Evolutionary conservation across 2,797 vertebrate genomes (phyloP), one percentile per base, ranked within the genome.

Genomic region (Taenioides sp.): DNA sequence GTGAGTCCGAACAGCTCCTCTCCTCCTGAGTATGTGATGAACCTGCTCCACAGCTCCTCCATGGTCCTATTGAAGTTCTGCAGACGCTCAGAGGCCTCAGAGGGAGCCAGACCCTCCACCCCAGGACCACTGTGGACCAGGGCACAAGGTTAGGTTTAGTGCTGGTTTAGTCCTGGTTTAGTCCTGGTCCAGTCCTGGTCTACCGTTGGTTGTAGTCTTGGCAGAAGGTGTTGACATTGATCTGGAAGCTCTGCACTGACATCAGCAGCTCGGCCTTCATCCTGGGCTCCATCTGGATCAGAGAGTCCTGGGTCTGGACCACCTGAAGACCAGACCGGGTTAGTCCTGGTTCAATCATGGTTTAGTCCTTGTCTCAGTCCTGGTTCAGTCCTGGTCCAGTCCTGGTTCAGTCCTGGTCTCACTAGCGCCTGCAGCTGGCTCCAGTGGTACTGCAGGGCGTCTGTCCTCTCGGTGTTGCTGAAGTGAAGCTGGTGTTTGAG

Each of bases 1-100:
- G 89, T 78, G 55, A 96, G 94, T 62, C 95, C 95, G 63, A 96
- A 95, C 64, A 96, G 92, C 86, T 94, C 91, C 84, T 96, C 95
- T 17, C 95, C 95, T 81, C 80, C 80, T 49, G 92, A 94, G 81
- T 86, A 94, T 50, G 89, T 94, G 59, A 85, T 79, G 75, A 90
- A 94, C 58, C 93, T 95, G 77, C 92, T 92, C 95, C 95, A 96
- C 4, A 96, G 87, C 73, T 95, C 93, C 78, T 96, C 93, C 78
- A 96, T 95, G 80, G 90, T 93, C 0, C 91, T 87, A 90, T 96
- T 94, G 76, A 93, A 96, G 55, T 89, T 85, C 80, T 96, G 95
- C 76, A 96, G 83, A 57, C 94, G 92, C 69, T 94, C 92, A 27
- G 88, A 95, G 75, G 94, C 95, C 84, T 95, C 95, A 67, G 62